Base-by-base conservation (phyloP, 2,113 vertebrate genomes). In the Clarias macrocephalus region DNA sequence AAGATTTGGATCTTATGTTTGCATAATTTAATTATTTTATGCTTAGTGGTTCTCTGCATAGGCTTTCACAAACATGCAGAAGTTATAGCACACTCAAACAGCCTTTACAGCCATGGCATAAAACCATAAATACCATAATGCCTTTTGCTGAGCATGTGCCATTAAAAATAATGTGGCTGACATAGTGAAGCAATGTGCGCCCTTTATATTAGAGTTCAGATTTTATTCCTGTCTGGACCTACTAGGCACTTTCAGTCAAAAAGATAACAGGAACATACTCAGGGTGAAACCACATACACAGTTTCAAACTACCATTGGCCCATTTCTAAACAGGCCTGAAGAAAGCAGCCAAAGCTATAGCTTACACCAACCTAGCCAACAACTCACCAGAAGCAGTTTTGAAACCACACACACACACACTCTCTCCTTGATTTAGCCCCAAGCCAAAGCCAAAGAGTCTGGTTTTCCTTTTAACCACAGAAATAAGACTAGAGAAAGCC, bases 111-210 rank as follows among this genome's bases (percentile, higher is more conserved):
- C 87, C 84, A 91, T 82, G 89, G 68, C 89, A 93, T 86, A 92
- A 91, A 93, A 90, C 90, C 91, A 93, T 92, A 92, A 93, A 91
- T 84, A 85, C 81, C 37, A 87, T 80, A 48, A 92, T 89, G 85
- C 68, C 80, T 84, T 94, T 90, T 88, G 62, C 88, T 91, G 92
- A 82, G 88, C 90, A 90, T 91, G 83, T 85, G 84, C 72, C 88
- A 88, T 89, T 89, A 91, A 87, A 90, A 89, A 80, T 80, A 81
- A 88, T 76, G 60, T 37, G 66, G 12, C 30, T 52, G 72, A 63
- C 84, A 83, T 76, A 37, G 84, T 79, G 86, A 86, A 63, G 80
- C 68, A 84, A 87, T 66, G 52, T 30, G 12, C 81, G 65, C 30
- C 79, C 28, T 83, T 84, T 72, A 85, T 85, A 83, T 88, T 83